Percentiles rank a stretch among this genome's conserved stretches.
Conservation (phyloP, 2,797 vertebrate species). For the Halcyon chelicuti region DNA sequence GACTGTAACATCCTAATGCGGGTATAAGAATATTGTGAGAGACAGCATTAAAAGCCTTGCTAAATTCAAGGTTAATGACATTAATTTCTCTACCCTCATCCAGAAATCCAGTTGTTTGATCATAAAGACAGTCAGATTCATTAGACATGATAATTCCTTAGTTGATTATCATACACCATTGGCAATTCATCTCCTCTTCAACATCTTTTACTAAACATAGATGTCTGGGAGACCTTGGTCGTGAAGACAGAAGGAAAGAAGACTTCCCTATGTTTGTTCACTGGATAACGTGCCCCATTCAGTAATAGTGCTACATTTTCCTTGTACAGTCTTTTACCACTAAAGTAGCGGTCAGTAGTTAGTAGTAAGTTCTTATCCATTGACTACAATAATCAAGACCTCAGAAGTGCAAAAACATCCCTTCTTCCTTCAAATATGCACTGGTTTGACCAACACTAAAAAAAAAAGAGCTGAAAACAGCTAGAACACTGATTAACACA, state of each 20-base stretch:
- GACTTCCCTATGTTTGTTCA: not conserved
- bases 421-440: not conserved
- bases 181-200: not conserved
- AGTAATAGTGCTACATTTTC: not conserved
- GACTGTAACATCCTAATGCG: too few species aligned
- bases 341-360: not conserved
- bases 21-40: too few species aligned
- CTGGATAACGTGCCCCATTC: not conserved
- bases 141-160: too few species aligned
- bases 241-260: not conserved
- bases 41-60: too few species aligned
- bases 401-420: not conserved
- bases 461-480: not conserved
- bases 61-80: too few species aligned
- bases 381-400: not conserved
- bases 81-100: too few species aligned
- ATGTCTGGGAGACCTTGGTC: not conserved
- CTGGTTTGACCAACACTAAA: not conserved
- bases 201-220: not conserved
- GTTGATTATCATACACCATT: too few species aligned
- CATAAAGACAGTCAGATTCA: too few species aligned
- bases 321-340: not conserved
- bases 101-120: too few species aligned
- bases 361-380: not conserved
- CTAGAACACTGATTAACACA: not conserved